Evolutionary conservation across 2,888 invertebrate genomes (phyloP).

Genomic region (Periphyllus acericola): DNA sequence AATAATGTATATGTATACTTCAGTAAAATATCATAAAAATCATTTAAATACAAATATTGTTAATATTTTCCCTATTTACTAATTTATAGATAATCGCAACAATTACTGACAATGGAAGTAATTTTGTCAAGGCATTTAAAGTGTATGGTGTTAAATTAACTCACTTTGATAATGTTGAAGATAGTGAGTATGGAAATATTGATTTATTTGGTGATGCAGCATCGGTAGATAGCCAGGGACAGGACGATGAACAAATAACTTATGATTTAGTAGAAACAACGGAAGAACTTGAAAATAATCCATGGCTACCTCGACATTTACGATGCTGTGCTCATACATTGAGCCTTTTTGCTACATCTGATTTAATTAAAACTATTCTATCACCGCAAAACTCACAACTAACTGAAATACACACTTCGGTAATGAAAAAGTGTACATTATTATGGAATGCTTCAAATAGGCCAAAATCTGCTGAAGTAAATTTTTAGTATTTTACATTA

Average conservation of each 20-base stretch:
- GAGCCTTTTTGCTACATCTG: slow-evolving; percentile 26
- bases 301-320: no score
- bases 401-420: slow-evolving; percentile 22
- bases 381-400: neutral
- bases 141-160: slow-evolving; percentile 59
- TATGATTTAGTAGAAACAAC: slow-evolving; percentile 2
- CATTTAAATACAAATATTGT: neutral
- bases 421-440: slow-evolving; percentile 34
- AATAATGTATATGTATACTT: slow-evolving; percentile 14
- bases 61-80: slow-evolving; percentile 6
- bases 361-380: slow-evolving; percentile 34
- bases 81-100: slow-evolving; percentile 28
- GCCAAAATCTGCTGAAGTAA: slow-evolving; percentile 30
- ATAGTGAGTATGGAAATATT: slow-evolving; percentile 14
- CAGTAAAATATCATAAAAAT: slow-evolving; percentile 23
- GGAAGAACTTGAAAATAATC: neutral
- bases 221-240: neutral
- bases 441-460: slow-evolving; percentile 28
- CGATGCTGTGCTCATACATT: slow-evolving; percentile 40
- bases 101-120: slow-evolving; percentile 37
- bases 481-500: slow-evolving; percentile 4
- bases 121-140: slow-evolving; percentile 60
- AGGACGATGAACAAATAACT: slow-evolving; percentile 5
- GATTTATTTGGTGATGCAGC: slow-evolving; percentile 23
- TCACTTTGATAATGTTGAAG: slow-evolving; percentile 38